Evolutionary conservation across 2,797 vertebrate genomes (phyloP), one percentile per base, ranked within the genome.

Genomic region (Varecia variegata): DNA sequence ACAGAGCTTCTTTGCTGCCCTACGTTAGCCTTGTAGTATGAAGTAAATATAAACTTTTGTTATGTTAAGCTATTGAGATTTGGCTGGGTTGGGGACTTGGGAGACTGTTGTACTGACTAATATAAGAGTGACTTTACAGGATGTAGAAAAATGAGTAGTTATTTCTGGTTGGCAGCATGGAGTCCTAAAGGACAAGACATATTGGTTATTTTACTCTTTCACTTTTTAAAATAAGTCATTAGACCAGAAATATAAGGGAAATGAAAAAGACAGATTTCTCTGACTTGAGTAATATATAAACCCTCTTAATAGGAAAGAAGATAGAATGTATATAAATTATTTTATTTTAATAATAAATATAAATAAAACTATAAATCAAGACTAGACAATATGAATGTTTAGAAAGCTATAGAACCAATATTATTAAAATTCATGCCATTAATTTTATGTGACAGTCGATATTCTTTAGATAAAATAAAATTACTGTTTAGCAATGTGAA

Each of bases 331-430:
- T 68, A 27, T 77, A 45, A 91, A 84, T 88, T 95, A 89, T 76
- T 96, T 93, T 94, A 60, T 90, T 89, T 96, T 91, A 88, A 92
- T 60, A 7, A 80, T 73, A 88, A 94, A 60, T 81, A 67, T 38
- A 92, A 84, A 45, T 80, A 54, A 85, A 90, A 76, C 52, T 86
- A 54, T 73, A 83, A 79, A 79, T 32, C 4, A 79, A 92, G 67
- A 81, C 85, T 25, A 91, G 60, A 1, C 38, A 76, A 17, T 88
- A 95, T 86, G 43, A 94, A 87, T 77, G n/a, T 15, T 50, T 84
- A 94, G 52, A 88, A 94, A 89, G 23, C 8, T 93, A 90, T 15
- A 89, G 81, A 94, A 84, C 27, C 13, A 84, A 20, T 67, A 89
- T 73, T 74, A 93, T 84, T 76, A 90, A 90, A 81, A 82, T 82